Conservation (phyloP, 2,797 vertebrate species). For the Schizopygopsis pylzovi region DNA sequence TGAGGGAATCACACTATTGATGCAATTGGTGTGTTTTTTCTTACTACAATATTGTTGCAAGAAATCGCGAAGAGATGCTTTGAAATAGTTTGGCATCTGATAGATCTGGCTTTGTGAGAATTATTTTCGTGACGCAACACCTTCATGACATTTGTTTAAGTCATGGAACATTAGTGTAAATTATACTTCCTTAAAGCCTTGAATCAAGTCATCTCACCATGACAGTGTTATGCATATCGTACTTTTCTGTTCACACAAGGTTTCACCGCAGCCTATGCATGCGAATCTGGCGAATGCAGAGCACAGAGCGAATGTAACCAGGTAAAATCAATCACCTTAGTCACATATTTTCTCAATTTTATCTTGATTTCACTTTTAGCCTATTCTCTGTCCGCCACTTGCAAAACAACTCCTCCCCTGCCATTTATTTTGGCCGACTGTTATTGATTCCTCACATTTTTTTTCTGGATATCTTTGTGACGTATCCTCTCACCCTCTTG, state of each 20-base stretch:
- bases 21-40: not conserved
- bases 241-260: slow-evolving; percentile 67
- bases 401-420: not conserved
- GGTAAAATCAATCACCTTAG: slow-evolving; percentile 62
- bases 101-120: slow-evolving; percentile 17
- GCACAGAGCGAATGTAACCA: slow-evolving; percentile 66
- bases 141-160: slow-evolving; percentile 13
- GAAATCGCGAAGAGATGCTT: not conserved
- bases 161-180: slow-evolving; percentile 45
- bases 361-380: slow-evolving; percentile 16
- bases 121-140: slow-evolving; percentile 10
- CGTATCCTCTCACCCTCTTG: not conserved
- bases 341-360: not conserved
- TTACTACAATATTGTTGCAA: slow-evolving; percentile 8
- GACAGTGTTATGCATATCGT: not conserved
- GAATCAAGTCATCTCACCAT: slow-evolving; percentile 27
- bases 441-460: slow-evolving; percentile 24
- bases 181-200: slow-evolving; percentile 33
- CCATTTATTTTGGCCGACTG: not conserved
- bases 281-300: slow-evolving; percentile 70
- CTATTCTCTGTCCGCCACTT: not conserved
- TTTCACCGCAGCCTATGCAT: slow-evolving; percentile 72
- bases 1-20: slow-evolving; percentile 19
- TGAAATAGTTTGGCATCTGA: slow-evolving; percentile 3
- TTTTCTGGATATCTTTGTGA: not conserved